Evolutionary conservation across 2,113 vertebrate species (phyloP), one percentile per base, ranked within the genome.

Genomic region (Apistogramma diplotaenia): DNA sequence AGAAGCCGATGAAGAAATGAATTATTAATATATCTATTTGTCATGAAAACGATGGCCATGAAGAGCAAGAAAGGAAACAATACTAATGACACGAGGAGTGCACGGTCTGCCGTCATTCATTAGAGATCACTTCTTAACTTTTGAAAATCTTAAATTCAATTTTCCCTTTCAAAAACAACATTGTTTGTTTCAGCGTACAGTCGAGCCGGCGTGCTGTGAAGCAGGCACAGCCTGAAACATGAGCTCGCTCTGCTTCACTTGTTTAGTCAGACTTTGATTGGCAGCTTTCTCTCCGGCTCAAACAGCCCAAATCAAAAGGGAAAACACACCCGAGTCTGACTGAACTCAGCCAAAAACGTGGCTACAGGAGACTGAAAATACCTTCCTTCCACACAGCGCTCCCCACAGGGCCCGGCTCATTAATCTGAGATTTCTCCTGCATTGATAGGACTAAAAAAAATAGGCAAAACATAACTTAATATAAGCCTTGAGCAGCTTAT

Each of bases 381-480:
- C 0, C 25, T 29, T 49, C 43, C 43, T 29, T 29, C 62, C 25
- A 29, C 18, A 16, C 11, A 70, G 29, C 0, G 25, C n/a, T 0
- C 46, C 43, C 25, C 43, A 49, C 29, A 5, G 40, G 25, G 9
- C 9, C 62, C 49, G 16, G 7, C 16, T 49, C 62, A 49, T 70
- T 70, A 12, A 49, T 0, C 11, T 49, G 40, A 29, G 27, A 29
- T 6, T 70, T 49, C 19, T 27, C 46, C 11, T 67, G 27, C 7
- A 29, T 19, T 49, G 7, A 29, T 29, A 70, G 11, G 65, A 29
- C 19, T 70, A 70, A 29, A 67, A 27, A 67, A 49, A 4, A 46
- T 27, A 19, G 62, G 21, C 37, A 46, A 67, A 67, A 23, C 25
- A 43, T 27, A 67, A 8, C 2, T 25, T 65, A 27, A 27, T 9